Conservation (phyloP, 35 echinoderm and acorn worm species). For the Heliocidaris tuberculata region DNA sequence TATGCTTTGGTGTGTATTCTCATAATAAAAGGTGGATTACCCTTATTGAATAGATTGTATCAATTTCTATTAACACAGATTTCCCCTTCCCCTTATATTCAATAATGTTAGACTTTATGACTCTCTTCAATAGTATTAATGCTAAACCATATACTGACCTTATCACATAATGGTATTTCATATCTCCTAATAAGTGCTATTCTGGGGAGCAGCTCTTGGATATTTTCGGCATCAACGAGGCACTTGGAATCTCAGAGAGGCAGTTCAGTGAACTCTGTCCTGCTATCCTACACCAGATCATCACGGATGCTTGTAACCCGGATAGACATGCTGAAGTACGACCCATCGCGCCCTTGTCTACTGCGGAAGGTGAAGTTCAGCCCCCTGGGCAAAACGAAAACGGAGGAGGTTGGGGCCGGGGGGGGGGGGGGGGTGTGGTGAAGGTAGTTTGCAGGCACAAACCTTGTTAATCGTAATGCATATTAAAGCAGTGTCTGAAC, state of each 20-base stretch:
- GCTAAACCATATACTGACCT: neutral
- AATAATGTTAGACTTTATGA: too few species aligned
- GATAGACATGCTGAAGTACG: neutral
- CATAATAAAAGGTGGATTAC: too few species aligned
- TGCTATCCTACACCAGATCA: conserved; percentile 31
- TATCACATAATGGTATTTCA: neutral
- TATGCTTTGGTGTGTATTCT: too few species aligned
- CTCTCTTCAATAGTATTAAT: neutral
- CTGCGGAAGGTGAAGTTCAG: conserved; percentile 19
- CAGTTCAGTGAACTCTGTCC: conserved; percentile 40
- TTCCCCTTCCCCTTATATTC: too few species aligned
- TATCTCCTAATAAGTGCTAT: neutral
- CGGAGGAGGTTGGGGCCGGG: too few species aligned
- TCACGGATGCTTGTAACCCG: conserved; percentile 26
- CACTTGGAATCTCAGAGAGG: conserved; percentile 16
- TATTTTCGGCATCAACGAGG: conserved; percentile 41
- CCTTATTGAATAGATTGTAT: too few species aligned
- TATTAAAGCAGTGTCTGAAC: too few species aligned
- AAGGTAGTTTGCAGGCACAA: too few species aligned
- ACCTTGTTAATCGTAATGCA: too few species aligned
- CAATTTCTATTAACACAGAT: too few species aligned
- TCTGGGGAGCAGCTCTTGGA: conserved; percentile 5
- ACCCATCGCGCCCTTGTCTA: neutral
- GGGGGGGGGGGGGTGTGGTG: too few species aligned
- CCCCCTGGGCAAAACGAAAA: neutral